phyloP scores from a whole-genome alignment of 64 coral and sea anemone genomes.

The Astreopora myriophthalma region DNA sequence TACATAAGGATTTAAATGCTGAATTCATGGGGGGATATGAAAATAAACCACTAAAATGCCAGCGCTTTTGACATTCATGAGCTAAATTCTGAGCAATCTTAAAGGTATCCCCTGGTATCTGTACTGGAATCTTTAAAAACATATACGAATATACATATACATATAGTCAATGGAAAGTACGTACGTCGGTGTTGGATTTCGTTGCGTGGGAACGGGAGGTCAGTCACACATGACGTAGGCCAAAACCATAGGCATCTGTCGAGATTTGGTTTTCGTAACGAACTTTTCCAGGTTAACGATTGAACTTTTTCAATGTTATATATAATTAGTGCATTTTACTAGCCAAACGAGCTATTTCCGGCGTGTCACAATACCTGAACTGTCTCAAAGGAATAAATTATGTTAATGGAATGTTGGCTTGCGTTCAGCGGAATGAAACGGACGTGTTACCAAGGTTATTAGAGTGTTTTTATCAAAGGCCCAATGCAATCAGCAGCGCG shows the following conservation, averaged over 20 bases:
- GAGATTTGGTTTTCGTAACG: background rate
- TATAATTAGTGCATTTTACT: background rate
- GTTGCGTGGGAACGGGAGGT: too few species aligned
- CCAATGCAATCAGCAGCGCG: background rate
- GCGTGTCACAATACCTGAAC: background rate
- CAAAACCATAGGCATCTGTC: background rate
- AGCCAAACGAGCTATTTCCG: background rate
- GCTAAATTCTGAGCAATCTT: too few species aligned
- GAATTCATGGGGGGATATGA: too few species aligned
- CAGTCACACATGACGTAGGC: too few species aligned
- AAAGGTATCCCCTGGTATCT: too few species aligned
- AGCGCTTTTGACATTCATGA: too few species aligned
- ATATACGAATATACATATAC: too few species aligned
- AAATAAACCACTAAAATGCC: too few species aligned
- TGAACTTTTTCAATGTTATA: background rate
- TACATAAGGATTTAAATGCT: too few species aligned
- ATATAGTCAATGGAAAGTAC: too few species aligned
- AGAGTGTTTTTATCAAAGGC: background rate
- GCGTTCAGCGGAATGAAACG: background rate
- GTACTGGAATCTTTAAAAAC: too few species aligned
- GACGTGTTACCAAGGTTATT: constrained; percentile 15
- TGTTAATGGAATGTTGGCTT: constrained; percentile 13
- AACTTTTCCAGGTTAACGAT: background rate
- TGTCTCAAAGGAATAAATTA: constrained; percentile 1
- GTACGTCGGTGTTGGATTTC: too few species aligned